Evolutionary conservation across 2,888 invertebrate genomes (phyloP).

Genomic region (Heteromurus nitidus): DNA sequence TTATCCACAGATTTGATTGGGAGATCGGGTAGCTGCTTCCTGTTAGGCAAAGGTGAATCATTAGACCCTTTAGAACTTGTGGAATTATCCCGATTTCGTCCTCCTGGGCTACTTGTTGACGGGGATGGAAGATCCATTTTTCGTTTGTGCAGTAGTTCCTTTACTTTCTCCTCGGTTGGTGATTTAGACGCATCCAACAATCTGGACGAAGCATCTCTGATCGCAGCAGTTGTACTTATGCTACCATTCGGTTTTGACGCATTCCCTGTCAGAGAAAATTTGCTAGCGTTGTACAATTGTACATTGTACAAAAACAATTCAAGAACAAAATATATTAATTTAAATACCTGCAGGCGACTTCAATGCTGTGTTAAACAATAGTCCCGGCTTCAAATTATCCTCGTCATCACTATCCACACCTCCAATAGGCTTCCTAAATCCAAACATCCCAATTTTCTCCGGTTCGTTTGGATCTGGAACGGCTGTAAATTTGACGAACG

Average conservation of each 20-base stretch:
- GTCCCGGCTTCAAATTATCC: conserved; percentile 75
- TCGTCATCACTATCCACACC: conserved; percentile 77
- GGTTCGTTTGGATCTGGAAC: conserved; percentile 71
- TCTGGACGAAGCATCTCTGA: conserved; percentile 75
- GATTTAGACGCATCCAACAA: conserved; percentile 68
- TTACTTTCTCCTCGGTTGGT: conserved; percentile 61
- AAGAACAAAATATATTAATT: background rate
- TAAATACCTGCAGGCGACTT: conserved; percentile 18
- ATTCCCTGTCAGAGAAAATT: background rate
- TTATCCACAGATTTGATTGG: background rate
- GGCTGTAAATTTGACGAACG: conserved; percentile 84
- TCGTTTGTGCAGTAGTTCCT: conserved; percentile 52
- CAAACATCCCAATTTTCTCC: conserved; percentile 62
- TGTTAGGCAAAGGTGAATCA: conserved; percentile 16
- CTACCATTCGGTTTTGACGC: background rate
- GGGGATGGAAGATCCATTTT: conserved; percentile 72
- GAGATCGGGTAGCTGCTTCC: conserved; percentile 41
- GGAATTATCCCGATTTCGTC: background rate
- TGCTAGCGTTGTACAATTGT: background rate
- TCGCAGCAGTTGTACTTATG: conserved; percentile 49
- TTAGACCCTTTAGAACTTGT: background rate
- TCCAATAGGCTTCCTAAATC: conserved; percentile 73
- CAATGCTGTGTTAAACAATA: conserved; percentile 78
- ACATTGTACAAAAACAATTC: background rate
- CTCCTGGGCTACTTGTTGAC: background rate